Percentiles rank a stretch among this genome's conserved stretches.
Evolutionary conservation across 1,140 invertebrate species (phyloP).

Genomic region (Drosophila fuyamai): DNA sequence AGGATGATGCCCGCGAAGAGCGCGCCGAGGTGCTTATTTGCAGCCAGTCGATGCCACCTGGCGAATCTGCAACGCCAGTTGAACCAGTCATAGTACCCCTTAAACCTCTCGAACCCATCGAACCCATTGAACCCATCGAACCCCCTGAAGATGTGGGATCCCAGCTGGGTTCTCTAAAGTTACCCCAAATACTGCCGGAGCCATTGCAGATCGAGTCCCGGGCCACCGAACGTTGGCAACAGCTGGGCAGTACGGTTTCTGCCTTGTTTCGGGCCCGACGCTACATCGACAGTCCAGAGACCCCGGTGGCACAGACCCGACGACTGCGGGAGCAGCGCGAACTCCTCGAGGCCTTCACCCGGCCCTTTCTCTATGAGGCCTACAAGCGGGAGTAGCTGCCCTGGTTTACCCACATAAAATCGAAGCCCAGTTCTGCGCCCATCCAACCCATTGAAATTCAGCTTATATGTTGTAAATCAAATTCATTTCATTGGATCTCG

Average conservation of each 20-base stretch:
- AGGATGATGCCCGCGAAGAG: slow-evolving; percentile 58
- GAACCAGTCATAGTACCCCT: too few relatives aligned
- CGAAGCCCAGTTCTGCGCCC: neutral
- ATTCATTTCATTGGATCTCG: slow-evolving; percentile 47
- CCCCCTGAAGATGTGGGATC: neutral
- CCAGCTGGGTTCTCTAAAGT: too few relatives aligned
- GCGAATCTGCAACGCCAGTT: neutral
- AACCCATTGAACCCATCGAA: too few relatives aligned
- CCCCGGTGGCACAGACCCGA: slow-evolving; percentile 43
- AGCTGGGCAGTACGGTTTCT: slow-evolving; percentile 55
- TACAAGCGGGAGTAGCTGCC: slow-evolving; percentile 5
- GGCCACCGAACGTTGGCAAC: slow-evolving; percentile 59
- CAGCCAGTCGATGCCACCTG: slow-evolving; percentile 29
- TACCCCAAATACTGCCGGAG: neutral
- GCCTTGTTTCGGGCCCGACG: slow-evolving; percentile 55
- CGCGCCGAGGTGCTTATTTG: slow-evolving; percentile 54
- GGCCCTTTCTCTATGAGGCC: slow-evolving; percentile 54
- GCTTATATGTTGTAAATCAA: slow-evolving; percentile 28
- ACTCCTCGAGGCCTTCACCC: slow-evolving; percentile 56
- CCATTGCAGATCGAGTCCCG: slow-evolving; percentile 14
- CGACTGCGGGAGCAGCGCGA: slow-evolving; percentile 59
- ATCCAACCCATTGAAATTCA: slow-evolving; percentile 9
- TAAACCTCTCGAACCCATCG: too few relatives aligned
- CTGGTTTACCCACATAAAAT: neutral
- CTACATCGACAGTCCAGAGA: slow-evolving; percentile 1